Evolutionary conservation across 2,888 invertebrate species (phyloP).

Genomic region (Trissolcus brochymenae): DNA sequence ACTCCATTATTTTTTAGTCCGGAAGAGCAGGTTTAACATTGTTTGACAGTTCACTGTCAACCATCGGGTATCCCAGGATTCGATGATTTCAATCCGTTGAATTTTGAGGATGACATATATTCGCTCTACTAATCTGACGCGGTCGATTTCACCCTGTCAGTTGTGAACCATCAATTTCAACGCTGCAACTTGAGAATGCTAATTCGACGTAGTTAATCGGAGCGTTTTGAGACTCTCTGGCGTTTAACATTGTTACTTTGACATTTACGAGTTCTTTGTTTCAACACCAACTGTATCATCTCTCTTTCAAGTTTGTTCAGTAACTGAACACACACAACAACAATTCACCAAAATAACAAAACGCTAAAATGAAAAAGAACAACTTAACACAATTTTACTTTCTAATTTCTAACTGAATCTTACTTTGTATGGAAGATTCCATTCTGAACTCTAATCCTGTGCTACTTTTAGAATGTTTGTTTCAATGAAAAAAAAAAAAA

Average conservation of each 20-base stretch:
- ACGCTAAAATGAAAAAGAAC: no score
- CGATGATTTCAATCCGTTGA: conserved; percentile 5
- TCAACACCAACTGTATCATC: not conserved
- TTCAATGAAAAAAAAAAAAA: no score
- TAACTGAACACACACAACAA: not conserved
- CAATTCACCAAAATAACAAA: no score
- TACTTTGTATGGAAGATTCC: no score
- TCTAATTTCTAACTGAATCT: no score
- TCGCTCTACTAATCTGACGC: conserved; percentile 35
- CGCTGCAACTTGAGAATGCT: conserved; percentile 45
- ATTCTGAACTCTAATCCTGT: no score
- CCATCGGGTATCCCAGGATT: no score
- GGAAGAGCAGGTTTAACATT: no score
- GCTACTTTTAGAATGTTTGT: no score
- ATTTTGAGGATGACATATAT: conserved; percentile 32
- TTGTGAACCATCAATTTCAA: conserved; percentile 37
- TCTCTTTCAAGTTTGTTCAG: not conserved
- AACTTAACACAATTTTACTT: no score
- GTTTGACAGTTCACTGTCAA: no score
- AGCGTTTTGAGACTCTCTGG: conserved; percentile 27
- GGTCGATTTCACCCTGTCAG: conserved; percentile 46
- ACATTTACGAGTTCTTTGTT: conserved; percentile 3
- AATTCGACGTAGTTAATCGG: conserved; percentile 30
- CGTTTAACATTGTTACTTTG: conserved; percentile 15
- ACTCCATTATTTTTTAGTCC: no score